Evolutionary conservation across 2,113 vertebrate species (phyloP).

Genomic region (Petrocephalus zakoni): DNA sequence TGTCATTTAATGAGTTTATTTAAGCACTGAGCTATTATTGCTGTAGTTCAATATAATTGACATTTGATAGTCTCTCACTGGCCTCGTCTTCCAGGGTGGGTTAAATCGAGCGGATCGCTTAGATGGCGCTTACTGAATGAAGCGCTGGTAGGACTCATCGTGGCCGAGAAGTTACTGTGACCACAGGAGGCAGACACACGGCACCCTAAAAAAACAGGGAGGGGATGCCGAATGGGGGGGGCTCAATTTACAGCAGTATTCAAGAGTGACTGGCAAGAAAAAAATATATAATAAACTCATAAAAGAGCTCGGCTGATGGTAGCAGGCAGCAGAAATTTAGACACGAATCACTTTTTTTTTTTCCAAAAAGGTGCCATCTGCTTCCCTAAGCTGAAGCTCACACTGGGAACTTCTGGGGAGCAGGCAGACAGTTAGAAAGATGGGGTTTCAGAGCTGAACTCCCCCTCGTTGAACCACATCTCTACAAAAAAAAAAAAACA

Average conservation of each 20-base stretch:
- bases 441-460: neutral
- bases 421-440: neutral
- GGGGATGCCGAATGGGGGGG: neutral
- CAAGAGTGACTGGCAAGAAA: neutral
- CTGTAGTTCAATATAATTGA: neutral
- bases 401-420: neutral
- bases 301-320: neutral
- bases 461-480: neutral
- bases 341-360: neutral
- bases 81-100: neutral
- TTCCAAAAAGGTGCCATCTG: neutral
- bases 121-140: neutral
- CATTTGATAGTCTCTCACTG: neutral
- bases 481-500: neutral
- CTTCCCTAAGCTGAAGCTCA: neutral
- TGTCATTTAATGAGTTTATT: neutral
- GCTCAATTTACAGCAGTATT: neutral
- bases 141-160: neutral
- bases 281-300: neutral
- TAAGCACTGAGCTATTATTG: neutral
- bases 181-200: neutral
- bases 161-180: neutral
- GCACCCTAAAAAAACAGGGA: neutral
- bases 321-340: neutral
- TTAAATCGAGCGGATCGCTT: constrained; percentile 12